These are phyloP conservation scores for Periophthalmus magnuspinnatus DNA, from an alignment of 2,797 vertebrate genomes.

Conservation along the genomic window DNA sequence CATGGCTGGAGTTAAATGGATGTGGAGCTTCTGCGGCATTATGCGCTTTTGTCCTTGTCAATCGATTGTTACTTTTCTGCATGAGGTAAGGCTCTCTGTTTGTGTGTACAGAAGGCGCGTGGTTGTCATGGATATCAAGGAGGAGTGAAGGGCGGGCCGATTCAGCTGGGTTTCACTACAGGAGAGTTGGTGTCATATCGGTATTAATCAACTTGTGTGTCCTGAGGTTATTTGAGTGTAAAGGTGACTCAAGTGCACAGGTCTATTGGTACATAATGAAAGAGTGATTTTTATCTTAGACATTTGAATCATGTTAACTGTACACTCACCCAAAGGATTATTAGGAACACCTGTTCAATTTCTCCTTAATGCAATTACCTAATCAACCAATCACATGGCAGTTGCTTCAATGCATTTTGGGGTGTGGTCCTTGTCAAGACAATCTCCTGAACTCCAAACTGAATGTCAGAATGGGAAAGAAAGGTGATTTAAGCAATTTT, in stretches of 20 bases:
- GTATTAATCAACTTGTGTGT: not conserved
- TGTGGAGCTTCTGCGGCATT: constrained; percentile 50
- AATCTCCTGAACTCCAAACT: too few relatives aligned
- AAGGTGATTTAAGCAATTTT: too few relatives aligned
- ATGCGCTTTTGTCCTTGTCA: constrained; percentile 58
- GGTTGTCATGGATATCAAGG: constrained; percentile 1
- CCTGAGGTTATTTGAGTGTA: not conserved
- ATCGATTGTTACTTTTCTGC: constrained; percentile 46
- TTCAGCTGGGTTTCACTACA: constrained; percentile 1
- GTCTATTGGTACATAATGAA: not conserved
- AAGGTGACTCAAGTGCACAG: not conserved
- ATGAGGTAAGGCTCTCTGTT: constrained; percentile 38
- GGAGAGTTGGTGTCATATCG: not conserved
- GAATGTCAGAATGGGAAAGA: too few relatives aligned
- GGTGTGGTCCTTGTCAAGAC: too few relatives aligned
- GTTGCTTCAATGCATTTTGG: too few relatives aligned
- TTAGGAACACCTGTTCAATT: too few relatives aligned
- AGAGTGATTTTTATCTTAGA: not conserved
- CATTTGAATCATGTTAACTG: too few relatives aligned
- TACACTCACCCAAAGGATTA: too few relatives aligned
- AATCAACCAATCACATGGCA: too few relatives aligned
- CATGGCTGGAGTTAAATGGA: constrained; percentile 55
- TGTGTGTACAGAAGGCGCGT: constrained; percentile 7
- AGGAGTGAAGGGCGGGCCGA: constrained; percentile 29
- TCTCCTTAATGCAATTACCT: too few relatives aligned